Evolutionary conservation across 2,113 vertebrate genomes (phyloP).

Genomic region (Pelmatolapia mariae): DNA sequence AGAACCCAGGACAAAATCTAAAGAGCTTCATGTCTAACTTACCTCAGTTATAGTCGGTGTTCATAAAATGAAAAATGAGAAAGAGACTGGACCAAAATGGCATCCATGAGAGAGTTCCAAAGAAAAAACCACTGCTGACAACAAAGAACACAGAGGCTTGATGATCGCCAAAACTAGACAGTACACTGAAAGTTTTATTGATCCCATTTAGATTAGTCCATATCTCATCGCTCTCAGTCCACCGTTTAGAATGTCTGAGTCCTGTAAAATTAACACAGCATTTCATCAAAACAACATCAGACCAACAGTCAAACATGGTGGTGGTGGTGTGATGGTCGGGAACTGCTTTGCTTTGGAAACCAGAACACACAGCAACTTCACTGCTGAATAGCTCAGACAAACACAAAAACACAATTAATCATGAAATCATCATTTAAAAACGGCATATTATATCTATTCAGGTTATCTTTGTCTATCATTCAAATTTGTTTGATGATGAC

Average conservation of each 20-base stretch:
- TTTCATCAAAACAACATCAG: not conserved
- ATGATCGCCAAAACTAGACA: not conserved
- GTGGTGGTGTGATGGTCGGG: not conserved
- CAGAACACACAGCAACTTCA: not conserved
- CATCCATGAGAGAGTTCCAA: not conserved
- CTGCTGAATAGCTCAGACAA: not conserved
- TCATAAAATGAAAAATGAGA: not conserved
- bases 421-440: not conserved
- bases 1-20: not conserved
- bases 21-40: not conserved
- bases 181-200: not conserved
- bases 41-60: not conserved
- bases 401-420: not conserved
- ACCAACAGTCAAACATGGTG: not conserved
- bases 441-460: not conserved
- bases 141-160: not conserved
- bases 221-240: not conserved
- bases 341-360: not conserved
- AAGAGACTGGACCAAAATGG: not conserved
- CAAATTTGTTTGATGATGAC: not conserved
- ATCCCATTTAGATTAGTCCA: not conserved
- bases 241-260: not conserved
- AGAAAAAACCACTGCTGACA: not conserved
- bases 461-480: not conserved
- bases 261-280: not conserved